Base-by-base conservation (phyloP, 1,140 invertebrate species). In the Drosophila littoralis region DNA sequence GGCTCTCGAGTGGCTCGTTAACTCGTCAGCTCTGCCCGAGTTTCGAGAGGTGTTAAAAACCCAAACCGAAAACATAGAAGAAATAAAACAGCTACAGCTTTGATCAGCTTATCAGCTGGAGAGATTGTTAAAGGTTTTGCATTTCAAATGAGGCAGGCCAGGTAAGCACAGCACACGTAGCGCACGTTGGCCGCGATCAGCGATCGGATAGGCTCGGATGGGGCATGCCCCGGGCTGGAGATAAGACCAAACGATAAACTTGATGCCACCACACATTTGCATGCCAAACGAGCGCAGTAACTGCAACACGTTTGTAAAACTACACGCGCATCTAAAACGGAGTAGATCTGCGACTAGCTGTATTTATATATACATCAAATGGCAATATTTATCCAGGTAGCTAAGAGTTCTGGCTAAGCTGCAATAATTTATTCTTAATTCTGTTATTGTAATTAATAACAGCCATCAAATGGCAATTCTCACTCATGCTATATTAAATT, bases 81-180 rank as follows among this genome's bases (percentile, higher is more conserved):
- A 55, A 55, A 55, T 58, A 67, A 38, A 77, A 59, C 50, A 71
- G 59, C 59, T 55, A 42, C 32, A 77, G 57, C 57, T 68, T 74
- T 76, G 68, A 84, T 77, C 81, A 60, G 76, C 76, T 83, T 83
- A 83, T 83, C 81, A 59, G 64, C 36, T 32, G 61, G 36, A 66
- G 45, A 70, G 72, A 75, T 75, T 60, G 50, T 70, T 22, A 36
- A 58, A 52, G 66, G 82, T 81, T 85, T 86, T 85, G 82, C 82
- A 85, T 85, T 75, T 70, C 59, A 85, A 85, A 85, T 85, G 75
- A 85, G 81, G 50, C 42, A 38, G 57, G 7, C 7, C 9, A 43
- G 15, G 3, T 40, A 43, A 10, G 17, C 3, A 13, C 15, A n/a
- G 10, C 17, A 10, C 8, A 50, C 54, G 63, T 73, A 50, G 63